These are phyloP conservation scores for Canis aureus DNA, from an alignment of 2,113 vertebrate species.

Conservation along the genomic window DNA sequence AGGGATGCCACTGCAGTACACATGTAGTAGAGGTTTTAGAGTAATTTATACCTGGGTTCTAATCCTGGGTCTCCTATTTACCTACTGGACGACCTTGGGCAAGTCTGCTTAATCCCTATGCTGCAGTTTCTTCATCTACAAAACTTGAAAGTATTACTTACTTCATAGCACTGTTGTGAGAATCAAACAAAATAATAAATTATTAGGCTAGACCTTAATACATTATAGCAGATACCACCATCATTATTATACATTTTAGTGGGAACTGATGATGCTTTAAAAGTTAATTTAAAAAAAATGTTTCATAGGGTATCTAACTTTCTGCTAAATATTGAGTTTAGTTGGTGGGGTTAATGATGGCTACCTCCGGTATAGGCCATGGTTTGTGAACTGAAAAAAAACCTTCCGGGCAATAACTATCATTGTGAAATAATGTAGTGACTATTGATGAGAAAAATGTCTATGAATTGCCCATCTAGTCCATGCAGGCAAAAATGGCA, in stretches of 20 bases:
- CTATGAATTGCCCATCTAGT: not conserved
- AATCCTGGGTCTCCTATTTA: not conserved
- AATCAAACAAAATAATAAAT: constrained; percentile 14
- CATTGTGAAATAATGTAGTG: not conserved
- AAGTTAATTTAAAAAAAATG: not conserved
- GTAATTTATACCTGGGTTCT: not conserved
- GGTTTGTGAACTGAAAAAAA: not conserved
- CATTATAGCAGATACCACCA: not conserved
- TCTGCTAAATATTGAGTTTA: not conserved
- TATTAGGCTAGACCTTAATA: not conserved
- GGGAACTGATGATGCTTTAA: not conserved
- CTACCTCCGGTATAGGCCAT: not conserved
- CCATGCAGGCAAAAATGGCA: not conserved
- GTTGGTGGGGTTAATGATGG: not conserved
- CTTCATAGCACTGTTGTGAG: not conserved
- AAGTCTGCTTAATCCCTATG: not conserved
- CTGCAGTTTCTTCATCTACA: not conserved
- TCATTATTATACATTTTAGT: not conserved
- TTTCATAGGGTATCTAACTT: not conserved
- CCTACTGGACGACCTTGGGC: not conserved
- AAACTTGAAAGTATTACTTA: not conserved
- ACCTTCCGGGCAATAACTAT: not conserved
- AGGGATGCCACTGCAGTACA: not conserved
- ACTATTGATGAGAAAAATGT: not conserved
- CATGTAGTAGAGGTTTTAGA: not conserved